Evolutionary conservation across 2,797 vertebrate genomes (phyloP).

Genomic region (Amblyraja radiata): DNA sequence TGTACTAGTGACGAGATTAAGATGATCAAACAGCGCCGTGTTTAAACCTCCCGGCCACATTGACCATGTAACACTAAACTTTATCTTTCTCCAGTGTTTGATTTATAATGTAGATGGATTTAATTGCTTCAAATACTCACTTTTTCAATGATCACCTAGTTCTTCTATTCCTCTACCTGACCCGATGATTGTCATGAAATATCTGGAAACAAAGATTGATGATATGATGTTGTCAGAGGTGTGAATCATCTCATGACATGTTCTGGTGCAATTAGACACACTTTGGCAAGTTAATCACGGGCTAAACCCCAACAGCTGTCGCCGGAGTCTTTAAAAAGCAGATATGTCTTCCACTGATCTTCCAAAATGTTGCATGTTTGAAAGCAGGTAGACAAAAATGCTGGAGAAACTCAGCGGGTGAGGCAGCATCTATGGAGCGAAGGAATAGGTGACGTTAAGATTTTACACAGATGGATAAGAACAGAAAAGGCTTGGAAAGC

Average conservation of each 20-base stretch:
- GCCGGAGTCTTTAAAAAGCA: background rate
- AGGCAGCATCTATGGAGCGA: too few species aligned
- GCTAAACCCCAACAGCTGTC: background rate
- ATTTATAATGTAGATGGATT: slow-evolving; percentile 11
- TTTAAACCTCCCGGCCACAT: background rate
- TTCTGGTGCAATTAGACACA: background rate
- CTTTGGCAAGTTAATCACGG: background rate
- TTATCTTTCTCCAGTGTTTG: background rate
- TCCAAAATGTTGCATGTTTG: background rate
- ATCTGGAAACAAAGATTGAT: background rate
- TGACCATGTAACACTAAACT: background rate
- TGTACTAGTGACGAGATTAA: background rate
- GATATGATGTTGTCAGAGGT: background rate
- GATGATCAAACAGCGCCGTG: background rate
- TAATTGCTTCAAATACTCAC: background rate
- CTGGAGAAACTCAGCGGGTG: too few species aligned
- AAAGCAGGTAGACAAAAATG: background rate
- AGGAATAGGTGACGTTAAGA: too few species aligned
- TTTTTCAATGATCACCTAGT: background rate
- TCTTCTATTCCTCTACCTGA: background rate
- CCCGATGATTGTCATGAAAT: background rate
- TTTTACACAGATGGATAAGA: background rate
- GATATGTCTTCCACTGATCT: background rate
- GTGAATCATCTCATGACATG: background rate
- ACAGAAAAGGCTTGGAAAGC: too few species aligned